Conservation (phyloP, 2,113 vertebrate species). For the Dicaeum eximium region DNA sequence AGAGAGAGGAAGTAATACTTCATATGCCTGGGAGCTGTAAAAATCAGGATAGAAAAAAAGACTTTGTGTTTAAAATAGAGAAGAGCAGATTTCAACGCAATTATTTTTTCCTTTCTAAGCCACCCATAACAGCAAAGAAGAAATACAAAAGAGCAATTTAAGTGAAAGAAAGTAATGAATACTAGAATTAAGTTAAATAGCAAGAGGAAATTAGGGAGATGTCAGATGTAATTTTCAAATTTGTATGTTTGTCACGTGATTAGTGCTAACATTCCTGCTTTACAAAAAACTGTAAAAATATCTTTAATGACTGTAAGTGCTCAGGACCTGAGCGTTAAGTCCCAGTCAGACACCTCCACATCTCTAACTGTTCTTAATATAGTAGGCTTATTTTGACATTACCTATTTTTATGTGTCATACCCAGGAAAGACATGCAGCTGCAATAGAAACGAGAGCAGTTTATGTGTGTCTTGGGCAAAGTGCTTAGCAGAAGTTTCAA, state of each 20-base stretch:
- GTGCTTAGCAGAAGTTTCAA: not conserved
- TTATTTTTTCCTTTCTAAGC: conserved; percentile 8
- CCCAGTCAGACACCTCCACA: not conserved
- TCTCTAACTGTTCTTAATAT: not conserved
- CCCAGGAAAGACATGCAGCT: not conserved
- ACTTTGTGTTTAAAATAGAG: conserved; percentile 12
- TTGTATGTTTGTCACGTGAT: not conserved
- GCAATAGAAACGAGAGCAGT: not conserved
- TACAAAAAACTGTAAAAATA: not conserved
- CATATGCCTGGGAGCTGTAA: not conserved
- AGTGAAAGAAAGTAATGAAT: not conserved
- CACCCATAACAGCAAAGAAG: not conserved
- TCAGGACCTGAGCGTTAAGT: not conserved
- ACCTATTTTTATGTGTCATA: not conserved
- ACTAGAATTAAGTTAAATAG: not conserved
- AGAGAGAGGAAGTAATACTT: not conserved
- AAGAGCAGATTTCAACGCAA: not conserved
- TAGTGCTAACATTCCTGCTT: not conserved
- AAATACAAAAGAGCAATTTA: not conserved
- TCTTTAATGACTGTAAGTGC: not conserved
- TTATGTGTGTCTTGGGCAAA: not conserved
- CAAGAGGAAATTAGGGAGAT: not conserved
- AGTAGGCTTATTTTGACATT: conserved; percentile 16
- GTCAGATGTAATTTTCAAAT: conserved; percentile 7
- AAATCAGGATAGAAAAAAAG: not conserved